These are phyloP conservation scores for Nomada flava DNA, from an alignment of 2,888 invertebrate genomes.

Conservation along the genomic window DNA sequence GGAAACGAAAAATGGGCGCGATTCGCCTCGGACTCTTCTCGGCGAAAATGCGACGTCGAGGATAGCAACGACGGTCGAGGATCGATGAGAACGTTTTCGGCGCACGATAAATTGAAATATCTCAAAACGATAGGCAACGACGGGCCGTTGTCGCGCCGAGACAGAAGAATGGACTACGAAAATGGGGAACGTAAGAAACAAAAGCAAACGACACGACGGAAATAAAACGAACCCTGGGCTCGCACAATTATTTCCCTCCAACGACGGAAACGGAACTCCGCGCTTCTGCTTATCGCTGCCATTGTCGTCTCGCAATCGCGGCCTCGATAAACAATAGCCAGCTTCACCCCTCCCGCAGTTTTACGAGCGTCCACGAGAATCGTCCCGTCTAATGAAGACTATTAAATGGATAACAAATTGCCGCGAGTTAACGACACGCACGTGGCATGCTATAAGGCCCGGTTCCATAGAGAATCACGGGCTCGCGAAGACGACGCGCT, in stretches of 20 bases:
- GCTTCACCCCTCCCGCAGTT: background rate
- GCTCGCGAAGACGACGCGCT: background rate
- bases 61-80: constrained; percentile 12
- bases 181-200: too few species aligned
- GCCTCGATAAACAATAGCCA: constrained; percentile 16
- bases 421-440: constrained; percentile 14
- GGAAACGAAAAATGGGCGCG: constrained; percentile 15
- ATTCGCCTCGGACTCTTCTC: constrained; percentile 37
- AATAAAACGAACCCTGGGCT: too few species aligned
- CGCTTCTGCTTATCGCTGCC: background rate
- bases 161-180: too few species aligned
- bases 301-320: background rate
- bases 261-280: background rate
- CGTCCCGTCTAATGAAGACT: constrained; percentile 15
- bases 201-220: too few species aligned
- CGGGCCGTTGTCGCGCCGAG: too few species aligned
- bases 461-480: constrained; percentile 8
- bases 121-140: too few species aligned
- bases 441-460: background rate
- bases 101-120: background rate
- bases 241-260: too few species aligned
- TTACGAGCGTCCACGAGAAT: constrained; percentile 8
- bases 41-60: constrained; percentile 23
- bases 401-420: constrained; percentile 39
- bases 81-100: constrained; percentile 12